Base-by-base conservation (phyloP, 2,797 vertebrate genomes). In the Aulostomus chinensis region DNA sequence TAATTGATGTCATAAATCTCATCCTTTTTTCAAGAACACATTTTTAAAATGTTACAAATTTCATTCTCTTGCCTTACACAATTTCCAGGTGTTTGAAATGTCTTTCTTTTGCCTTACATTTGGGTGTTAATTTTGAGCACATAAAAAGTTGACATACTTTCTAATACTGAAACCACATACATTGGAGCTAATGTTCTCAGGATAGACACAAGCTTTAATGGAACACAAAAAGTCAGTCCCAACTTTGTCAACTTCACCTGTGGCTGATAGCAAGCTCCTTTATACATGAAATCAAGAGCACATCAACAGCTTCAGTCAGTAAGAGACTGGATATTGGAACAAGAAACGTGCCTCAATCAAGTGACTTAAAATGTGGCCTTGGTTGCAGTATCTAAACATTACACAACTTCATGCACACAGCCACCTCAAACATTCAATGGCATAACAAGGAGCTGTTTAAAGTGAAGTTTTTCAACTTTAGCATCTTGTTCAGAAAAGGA, bases 401-500 rank as follows among this genome's bases (percentile, higher is more conserved):
- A n/a, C n/a, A 2, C 5, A 10, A 24, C 14, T 2, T 4, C 16
- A 28, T n/a, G 9, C 3, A 24, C 6, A 10, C 5, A 13, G 9
- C 30, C 22, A 21, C 5, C 2, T 9, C 4, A 20, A 40, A 5
- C 2, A 2, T 3, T 14, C 3, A 20, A 14, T 9, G 2, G 1
- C 1, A 5, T 18, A 9, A 2, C 24, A 15, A 0, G 8, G 25
- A 39, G 13, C 17, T 17, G 6, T 25, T 25, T 3, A 25, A 25
- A 9, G 24, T 25, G 24, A 3, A 25, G 24, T 9, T n/a, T n/a
- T n/a, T n/a, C n/a, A n/a, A n/a, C n/a, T n/a, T n/a, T n/a, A n/a
- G n/a, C n/a, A n/a, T n/a, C n/a, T n/a, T n/a, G n/a, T n/a, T n/a
- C 21, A 77, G 49, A 75, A 61, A 73, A 29, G 79, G 55, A 69